Evolutionary conservation across 2,113 vertebrate genomes (phyloP), one percentile per base, ranked within the genome.

Genomic region (Misgurnus mizolepis): DNA sequence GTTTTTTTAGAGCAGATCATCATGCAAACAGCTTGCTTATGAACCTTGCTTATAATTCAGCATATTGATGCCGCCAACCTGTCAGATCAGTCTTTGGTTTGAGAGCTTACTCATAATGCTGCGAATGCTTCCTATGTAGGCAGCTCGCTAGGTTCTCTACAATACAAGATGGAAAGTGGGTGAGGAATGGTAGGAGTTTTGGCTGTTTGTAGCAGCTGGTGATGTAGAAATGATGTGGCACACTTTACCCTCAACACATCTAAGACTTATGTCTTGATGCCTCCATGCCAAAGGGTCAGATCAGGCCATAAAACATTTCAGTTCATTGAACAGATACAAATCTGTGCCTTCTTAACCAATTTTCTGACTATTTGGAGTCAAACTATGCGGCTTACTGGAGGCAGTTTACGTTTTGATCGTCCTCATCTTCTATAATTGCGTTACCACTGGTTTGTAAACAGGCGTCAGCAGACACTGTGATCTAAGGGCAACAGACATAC

Each of bases 361-460:
- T 39, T 58, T 72, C 41, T 58, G 9, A 17, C 41, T 17, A 6
- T 47, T 47, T 8, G 53, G n/a, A 8, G 50, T 53, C 53, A 72
- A 58, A 56, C 7, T 17, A 58, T 9, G 49, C 27, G 39, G 49
- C 15, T 5, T 58, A 10, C 9, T 72, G 69, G 69, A 72, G 11
- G 17, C 34, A 3, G 34, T 18, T 40, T 34, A 72, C 41, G 41
- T 72, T 56, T 58, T 58, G 69, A 56, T 41, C 34, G 53, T 15
- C 68, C 39, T 34, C 27, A 10, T 43, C 15, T 58, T 72, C 53
- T 72, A 53, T 72, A 72, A 72, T 72, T 11, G 39, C 49, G 58
- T 72, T 58, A 58, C 17, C 70, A 43, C 17, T 41, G 53, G 39
- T 40, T 15, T 72, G 70, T 72, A 58, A 72, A 72, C 70, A 72